Evolutionary conservation across 2,888 invertebrate genomes (phyloP), one percentile per base, ranked within the genome.

Genomic region (Smittia sp.): DNA sequence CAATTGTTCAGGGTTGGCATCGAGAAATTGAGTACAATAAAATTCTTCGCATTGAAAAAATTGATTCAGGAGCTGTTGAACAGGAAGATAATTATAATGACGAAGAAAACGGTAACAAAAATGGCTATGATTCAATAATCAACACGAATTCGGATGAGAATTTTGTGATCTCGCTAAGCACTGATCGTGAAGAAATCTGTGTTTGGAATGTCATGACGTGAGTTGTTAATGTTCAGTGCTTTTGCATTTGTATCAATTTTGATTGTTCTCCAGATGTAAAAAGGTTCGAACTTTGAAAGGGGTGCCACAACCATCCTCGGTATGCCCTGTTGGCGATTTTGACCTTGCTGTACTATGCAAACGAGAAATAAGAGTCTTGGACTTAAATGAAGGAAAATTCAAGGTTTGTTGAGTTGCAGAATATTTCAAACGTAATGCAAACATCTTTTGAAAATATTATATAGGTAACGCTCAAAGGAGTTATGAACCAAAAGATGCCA

Each of bases 401-500:
- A 82, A 81, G 79, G 82, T 82, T n/a, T n/a, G n/a, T n/a, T n/a
- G n/a, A 75, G 73, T 38, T 13, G 13, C 22, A 13, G 46, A n/a
- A n/a, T n/a, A n/a, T n/a, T n/a, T n/a, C n/a, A n/a, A n/a, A n/a
- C n/a, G n/a, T n/a, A 24, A 58, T 18, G 1, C 13, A 58, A 58
- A 58, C 11, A 2, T 58, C 20, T n/a, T 1, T 63, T 24, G 38
- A 38, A 38, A 38, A 38, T 38, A 38, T 38, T 38, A 38, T 9
- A 38, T 38, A 90, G 78, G 89, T 90, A 11, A 89, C 91, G 52
- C 81, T 93, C 63, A 91, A 92, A 79, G 92, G 92, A 39, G 92
- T 94, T 27, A 94, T 94, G 92, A 94, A 94, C 84, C 93, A 94
- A 81, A 93, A 93, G 82, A 93, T 94, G 93, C 93, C 94, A 74